A percentile compares a stretch with the other conserved stretches of the same genome.
Conservation (phyloP, 2,888 invertebrate species). For the Lithophane leautieri region DNA sequence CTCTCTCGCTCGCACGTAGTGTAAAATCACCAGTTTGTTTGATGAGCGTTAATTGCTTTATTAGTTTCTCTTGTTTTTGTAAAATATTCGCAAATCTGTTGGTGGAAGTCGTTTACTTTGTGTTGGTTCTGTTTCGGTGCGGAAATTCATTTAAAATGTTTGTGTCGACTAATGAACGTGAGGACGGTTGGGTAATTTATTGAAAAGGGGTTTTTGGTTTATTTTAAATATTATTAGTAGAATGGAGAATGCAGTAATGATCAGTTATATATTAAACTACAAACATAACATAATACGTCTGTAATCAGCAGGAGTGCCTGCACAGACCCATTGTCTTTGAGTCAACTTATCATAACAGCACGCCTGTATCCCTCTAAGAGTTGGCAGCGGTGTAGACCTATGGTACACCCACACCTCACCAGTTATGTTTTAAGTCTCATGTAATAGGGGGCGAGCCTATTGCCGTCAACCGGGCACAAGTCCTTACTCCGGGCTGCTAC, state of each 20-base stretch:
- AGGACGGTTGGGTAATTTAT: slow-evolving; percentile 6
- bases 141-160: slow-evolving; percentile 37
- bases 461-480: neutral
- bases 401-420: neutral
- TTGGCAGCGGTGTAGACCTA: neutral
- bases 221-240: neutral
- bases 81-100: slow-evolving; percentile 61
- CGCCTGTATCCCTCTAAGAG: neutral
- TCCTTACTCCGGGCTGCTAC: neutral
- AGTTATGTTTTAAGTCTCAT: neutral
- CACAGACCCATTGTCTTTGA: too few relatives aligned
- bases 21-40: slow-evolving; percentile 53
- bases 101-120: slow-evolving; percentile 38
- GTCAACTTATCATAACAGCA: neutral
- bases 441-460: neutral
- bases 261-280: neutral
- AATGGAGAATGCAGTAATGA: neutral
- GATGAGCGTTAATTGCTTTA: slow-evolving; percentile 66
- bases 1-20: slow-evolving; percentile 24
- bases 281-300: neutral
- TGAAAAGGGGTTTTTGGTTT: neutral
- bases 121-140: slow-evolving; percentile 8
- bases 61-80: slow-evolving; percentile 64
- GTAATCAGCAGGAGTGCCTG: too few relatives aligned
- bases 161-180: slow-evolving; percentile 33